These are phyloP conservation scores for Enoplosus armatus DNA, from an alignment of 2,797 vertebrate genomes.

Conservation along the genomic window DNA sequence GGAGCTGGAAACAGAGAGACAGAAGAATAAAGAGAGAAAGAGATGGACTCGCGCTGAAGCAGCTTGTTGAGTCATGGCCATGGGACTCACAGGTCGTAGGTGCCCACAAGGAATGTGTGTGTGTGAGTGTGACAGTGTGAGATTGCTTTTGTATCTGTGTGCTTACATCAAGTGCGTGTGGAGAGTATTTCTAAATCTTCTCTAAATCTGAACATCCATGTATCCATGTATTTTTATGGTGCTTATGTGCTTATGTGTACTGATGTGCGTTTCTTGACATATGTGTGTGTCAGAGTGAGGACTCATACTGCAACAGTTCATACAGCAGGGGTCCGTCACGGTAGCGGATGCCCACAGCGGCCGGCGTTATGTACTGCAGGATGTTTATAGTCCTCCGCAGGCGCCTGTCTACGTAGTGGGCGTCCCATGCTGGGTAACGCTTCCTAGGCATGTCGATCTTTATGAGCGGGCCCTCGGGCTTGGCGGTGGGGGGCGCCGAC, in stretches of 20 bases:
- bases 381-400: slow-evolving; percentile 99
- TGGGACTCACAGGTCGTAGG: slow-evolving; percentile 57
- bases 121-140: slow-evolving; percentile 19
- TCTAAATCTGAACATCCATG: slow-evolving; percentile 50
- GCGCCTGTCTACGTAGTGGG: slow-evolving; percentile 98
- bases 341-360: slow-evolving; percentile 96
- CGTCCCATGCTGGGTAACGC: slow-evolving; percentile 98
- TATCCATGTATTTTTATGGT: slow-evolving; percentile 46
- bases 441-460: slow-evolving; percentile 99
- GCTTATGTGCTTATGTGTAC: slow-evolving; percentile 54
- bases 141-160: slow-evolving; percentile 73
- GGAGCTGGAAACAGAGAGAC: slow-evolving; percentile 29
- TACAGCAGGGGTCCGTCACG: slow-evolving; percentile 97
- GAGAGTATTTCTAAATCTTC: slow-evolving; percentile 43
- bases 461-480: slow-evolving; percentile 95
- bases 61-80: slow-evolving; percentile 73
- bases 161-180: slow-evolving; percentile 61
- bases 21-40: slow-evolving; percentile 36
- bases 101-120: slow-evolving; percentile 55
- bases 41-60: slow-evolving; percentile 64
- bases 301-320: slow-evolving; percentile 98
- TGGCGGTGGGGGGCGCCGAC: slow-evolving; percentile 87
- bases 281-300: slow-evolving; percentile 91
- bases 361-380: slow-evolving; percentile 97
- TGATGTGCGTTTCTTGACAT: slow-evolving; percentile 6